Base-by-base conservation (phyloP, 1,140 invertebrate genomes). In the Eueides isabella region DNA sequence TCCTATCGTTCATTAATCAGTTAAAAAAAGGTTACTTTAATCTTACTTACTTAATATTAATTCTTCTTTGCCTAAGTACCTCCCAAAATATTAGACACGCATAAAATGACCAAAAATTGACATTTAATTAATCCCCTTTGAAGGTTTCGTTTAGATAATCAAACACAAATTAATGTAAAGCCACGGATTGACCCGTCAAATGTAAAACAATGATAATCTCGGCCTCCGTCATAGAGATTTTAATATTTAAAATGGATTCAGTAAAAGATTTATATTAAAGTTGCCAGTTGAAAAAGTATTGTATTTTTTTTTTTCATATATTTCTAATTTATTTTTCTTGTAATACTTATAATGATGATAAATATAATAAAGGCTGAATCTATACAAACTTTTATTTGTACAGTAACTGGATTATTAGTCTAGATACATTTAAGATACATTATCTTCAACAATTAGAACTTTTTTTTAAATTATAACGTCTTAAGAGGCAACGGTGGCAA, bases 181-280 rank as follows among this genome's bases (percentile, higher is more conserved):
- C 48, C 48, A 55, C 48, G 48, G 48, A 55, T 55, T 55, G 48
- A 55, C 48, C 48, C 48, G 48, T 55, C 48, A 26, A 55, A 55
- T 55, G 48, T 55, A 55, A 55, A 55, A 55, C 48, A 55, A 55
- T 55, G 48, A 55, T 55, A 55, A 55, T 55, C 48, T 55, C 19
- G 23, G 48, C 48, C 48, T 26, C 11, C 48, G 12, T 55, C 48
- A 55, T 23, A 55, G 9, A 7, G 23, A 55, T 55, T 55, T 55
- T 55, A 55, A 55, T 55, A 55, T 55, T 55, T 55, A 19, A 55
- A 55, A 55, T 55, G 48, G 9, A 55, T 55, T 11, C 26, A 19
- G 41, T 48, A 48, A 19, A 48, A 48, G 41, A 48, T 48, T 48
- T 48, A 48, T 19, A n/a, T n/a, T 55, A 26, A 26, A 26, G 48